Evolutionary conservation across 2,888 invertebrate genomes (phyloP), one percentile per base, ranked within the genome.

Genomic region (Therioaphis trifolii): DNA sequence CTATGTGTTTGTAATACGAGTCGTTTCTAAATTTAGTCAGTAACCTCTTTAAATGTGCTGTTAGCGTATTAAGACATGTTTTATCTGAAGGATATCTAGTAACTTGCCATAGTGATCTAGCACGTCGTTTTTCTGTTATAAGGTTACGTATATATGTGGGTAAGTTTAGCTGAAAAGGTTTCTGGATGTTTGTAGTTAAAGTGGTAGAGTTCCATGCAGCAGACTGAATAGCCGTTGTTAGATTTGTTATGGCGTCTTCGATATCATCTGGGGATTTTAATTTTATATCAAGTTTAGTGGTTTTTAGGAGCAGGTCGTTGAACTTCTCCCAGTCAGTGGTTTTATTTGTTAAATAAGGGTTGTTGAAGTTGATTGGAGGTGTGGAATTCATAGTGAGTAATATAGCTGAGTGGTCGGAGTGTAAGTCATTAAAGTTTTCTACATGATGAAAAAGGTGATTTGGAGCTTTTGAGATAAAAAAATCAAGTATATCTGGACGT

Each of bases 401-500:
- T 27, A 58, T 61, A n/a, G n/a, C n/a, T n/a, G 40, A 43, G 4
- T 77, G 61, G 43, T 77, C 77, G 11, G 77, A 61, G 63, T 46
- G 58, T 35, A 63, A 46, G 4, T 63, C 46, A 43, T 55, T 43
- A n/a, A 58, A 43, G 63, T 63, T 61, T 40, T 63, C 55, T 4
- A 61, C 35, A 12, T 63, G 58, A 18, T 21, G 46, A 27, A 61
- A 61, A 29, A 63, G 29, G 35, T 21, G n/a, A 21, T 21, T 40
- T 40, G 43, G 7, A 18, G 24, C 77, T 35, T 77, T 77, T 24
- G 43, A 35, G 9, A 77, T 40, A 18, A 40, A 76, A 61, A 77
- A 77, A n/a, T 63, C 63, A 61, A 77, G 35, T 35, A 77, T 40
- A 46, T 63, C 77, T 52, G 63, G 77, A 43, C n/a, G 12, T 63